Evolutionary conservation across 1,140 invertebrate genomes (phyloP).

Genomic region (Drosophila suzukii): DNA sequence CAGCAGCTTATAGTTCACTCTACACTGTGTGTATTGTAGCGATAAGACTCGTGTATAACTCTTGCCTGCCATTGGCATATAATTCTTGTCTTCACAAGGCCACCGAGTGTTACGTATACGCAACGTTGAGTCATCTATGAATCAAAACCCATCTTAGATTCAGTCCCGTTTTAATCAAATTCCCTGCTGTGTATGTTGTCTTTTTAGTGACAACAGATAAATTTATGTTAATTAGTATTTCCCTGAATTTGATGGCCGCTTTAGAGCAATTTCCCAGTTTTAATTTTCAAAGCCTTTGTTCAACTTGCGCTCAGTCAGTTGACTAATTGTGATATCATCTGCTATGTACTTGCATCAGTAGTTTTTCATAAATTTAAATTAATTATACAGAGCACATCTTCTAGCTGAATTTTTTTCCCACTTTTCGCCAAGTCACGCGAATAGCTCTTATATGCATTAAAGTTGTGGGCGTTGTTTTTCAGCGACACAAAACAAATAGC

Average conservation of each 20-base stretch:
- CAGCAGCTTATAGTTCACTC: constrained; percentile 33
- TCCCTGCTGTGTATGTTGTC: constrained; percentile 1
- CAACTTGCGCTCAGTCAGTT: constrained; percentile 26
- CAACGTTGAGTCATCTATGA: constrained; percentile 47
- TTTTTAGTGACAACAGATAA: constrained; percentile 18
- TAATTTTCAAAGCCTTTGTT: constrained; percentile 34
- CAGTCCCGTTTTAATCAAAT: constrained; percentile 2
- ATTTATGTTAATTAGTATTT: constrained; percentile 62
- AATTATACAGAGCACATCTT: constrained; percentile 61
- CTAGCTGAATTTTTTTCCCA: constrained; percentile 17
- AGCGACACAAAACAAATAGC: constrained; percentile 1
- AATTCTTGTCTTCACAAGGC: constrained; percentile 3
- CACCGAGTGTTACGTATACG: constrained; percentile 41
- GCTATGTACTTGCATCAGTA: constrained; percentile 17
- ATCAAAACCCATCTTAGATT: constrained; percentile 3
- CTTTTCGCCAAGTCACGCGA: constrained; percentile 38
- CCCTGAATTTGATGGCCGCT: constrained; percentile 22
- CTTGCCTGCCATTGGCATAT: neutral
- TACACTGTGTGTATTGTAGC: constrained; percentile 3
- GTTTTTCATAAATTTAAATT: constrained; percentile 68
- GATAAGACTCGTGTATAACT: constrained; percentile 35
- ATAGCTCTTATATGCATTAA: constrained; percentile 6
- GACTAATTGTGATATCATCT: constrained; percentile 75
- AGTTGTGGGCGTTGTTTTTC: constrained; percentile 48
- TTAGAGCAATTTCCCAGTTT: constrained; percentile 29